Percentiles rank a stretch among this genome's conserved stretches.
Evolutionary conservation across 2,888 invertebrate genomes (phyloP).

Genomic region (Oscheius sp.): DNA sequence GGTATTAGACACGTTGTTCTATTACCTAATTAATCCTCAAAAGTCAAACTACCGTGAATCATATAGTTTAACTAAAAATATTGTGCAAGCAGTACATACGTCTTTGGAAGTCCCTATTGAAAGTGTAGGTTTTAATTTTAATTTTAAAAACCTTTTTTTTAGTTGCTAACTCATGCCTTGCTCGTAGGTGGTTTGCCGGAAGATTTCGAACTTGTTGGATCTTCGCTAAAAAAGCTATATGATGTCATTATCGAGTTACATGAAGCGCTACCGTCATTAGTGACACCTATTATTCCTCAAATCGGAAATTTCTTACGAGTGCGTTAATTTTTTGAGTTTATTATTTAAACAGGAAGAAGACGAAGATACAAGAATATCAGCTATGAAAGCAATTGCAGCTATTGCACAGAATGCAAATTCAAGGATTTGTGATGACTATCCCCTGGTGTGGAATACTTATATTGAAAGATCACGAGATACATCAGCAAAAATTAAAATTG

Average conservation of each 20-base stretch:
- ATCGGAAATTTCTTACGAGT: constrained; percentile 22
- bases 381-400: constrained; percentile 8
- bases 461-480: constrained; percentile 12
- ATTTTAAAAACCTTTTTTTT: not conserved
- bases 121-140: constrained; percentile 5
- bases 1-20: constrained; percentile 47
- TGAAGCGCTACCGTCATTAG: constrained; percentile 29
- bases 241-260: constrained; percentile 38
- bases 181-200: constrained; percentile 38
- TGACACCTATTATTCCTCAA: constrained; percentile 33
- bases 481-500: not conserved
- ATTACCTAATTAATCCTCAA: constrained; percentile 44
- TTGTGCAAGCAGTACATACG: constrained; percentile 4
- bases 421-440: constrained; percentile 8
- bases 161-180: constrained; percentile 26
- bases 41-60: constrained; percentile 30
- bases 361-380: not conserved
- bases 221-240: constrained; percentile 34
- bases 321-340: not conserved
- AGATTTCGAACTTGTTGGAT: constrained; percentile 40
- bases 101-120: not conserved
- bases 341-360: not conserved
- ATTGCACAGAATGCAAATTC: constrained; percentile 22
- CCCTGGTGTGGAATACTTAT: constrained; percentile 18
- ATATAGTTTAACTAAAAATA: constrained; percentile 5